Base-by-base conservation (phyloP, 2,113 vertebrate species). In the Oncorhynchus kisutch region DNA sequence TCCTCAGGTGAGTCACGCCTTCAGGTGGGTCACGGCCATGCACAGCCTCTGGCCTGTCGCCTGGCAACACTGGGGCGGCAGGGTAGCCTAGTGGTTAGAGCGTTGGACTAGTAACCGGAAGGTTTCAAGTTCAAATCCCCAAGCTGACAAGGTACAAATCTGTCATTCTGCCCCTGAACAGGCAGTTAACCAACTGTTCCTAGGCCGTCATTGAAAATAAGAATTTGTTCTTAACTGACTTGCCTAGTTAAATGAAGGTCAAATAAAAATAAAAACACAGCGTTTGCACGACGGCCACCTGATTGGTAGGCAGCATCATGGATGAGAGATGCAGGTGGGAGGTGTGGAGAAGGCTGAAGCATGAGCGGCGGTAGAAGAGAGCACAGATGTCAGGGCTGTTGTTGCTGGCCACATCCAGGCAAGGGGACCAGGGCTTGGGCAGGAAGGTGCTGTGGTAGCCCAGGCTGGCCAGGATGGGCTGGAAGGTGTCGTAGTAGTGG, bases 401-500 rank as follows among this genome's bases (percentile, higher is more conserved):
- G 87, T 99, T 99, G 49, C 76, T 91, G 70, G 95, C 94, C 1
- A 99, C 96, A 0, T 97, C 96, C 12, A 99, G 92, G 83, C 97
- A 99, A 0, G 97, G 97, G 0, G 97, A 99, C 93, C 94, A 95
- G 0, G 96, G 97, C 81, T 99, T 99, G 0, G 97, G 94, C 80
- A 95, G 94, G 87, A 99, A 99, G 0, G 92, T 96, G 76, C 96
- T 92, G 1, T 94, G 94, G 83, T 98, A 99, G 78, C 97, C 97
- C 11, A 99, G 82, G 18, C 96, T 91, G 78, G 94, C 90, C 76
- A 99, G 94, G 65, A 98, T 89, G 0, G 97, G 97, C 72, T 95
- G 94, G 20, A 99, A 98, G n/a, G 97, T 98, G 88, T 99, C 97
- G 0, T 95, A 96, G 84, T 96, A 99, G 89, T 99, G 97, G 88